Evolutionary conservation across 2,888 invertebrate genomes (phyloP), one percentile per base, ranked within the genome.

Genomic region (Drosophila cyrtoloma): DNA sequence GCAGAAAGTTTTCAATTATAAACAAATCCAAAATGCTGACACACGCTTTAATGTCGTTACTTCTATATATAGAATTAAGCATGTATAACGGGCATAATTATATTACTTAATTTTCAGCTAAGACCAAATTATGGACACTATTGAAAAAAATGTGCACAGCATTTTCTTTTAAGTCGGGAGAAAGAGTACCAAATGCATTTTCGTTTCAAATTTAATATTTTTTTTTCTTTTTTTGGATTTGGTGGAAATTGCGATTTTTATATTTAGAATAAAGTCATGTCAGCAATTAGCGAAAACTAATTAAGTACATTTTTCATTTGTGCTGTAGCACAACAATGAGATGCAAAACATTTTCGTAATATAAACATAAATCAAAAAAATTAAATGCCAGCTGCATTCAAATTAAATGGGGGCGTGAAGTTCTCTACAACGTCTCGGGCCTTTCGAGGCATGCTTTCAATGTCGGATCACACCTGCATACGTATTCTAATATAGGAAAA

Each of bases 231-330:
- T 22, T 42, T 60, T 22, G 16, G 12, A 70, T 30, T 62, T 60
- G 32, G 59, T 78, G 80, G 60, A 76, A 68, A 63, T 57, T 19
- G 37, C 22, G 22, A 68, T 33, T 12, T 51, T 28, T 69, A 75
- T 60, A 55, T 69, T 58, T 64, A 61, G 60, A 73, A 60, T 53
- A 26, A 47, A 64, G n/a, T 64, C 51, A 26, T 42, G 44, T 30
- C 50, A 19, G 62, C 77, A 86, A 86, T 86, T 86, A 88, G 77
- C 26, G n/a, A 72, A 53, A 61, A 70, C 63, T 66, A 75, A 88
- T 84, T 33, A 61, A 61, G 50, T 50, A 67, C 65, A 72, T 81
- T 69, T 59, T 71, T 86, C 63, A 73, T 64, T 57, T 67, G 26
- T 9, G 26, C 26, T 69, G 35, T 33, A 35, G 35, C 47, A 58